Evolutionary conservation across 2,113 vertebrate genomes (phyloP).

Genomic region (Notarius quadriscutis): DNA sequence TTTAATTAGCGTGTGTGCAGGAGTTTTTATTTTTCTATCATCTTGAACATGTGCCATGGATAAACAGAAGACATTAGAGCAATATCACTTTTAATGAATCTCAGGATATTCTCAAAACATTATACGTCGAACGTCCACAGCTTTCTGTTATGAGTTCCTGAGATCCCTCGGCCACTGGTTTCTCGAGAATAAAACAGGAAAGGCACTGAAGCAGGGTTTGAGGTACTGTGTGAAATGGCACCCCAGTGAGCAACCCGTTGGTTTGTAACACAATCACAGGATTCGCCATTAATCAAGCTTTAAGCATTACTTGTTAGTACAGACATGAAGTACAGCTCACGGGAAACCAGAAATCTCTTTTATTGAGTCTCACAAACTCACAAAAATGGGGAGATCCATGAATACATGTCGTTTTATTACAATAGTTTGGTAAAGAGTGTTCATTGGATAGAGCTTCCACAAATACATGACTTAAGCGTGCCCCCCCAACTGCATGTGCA

Average conservation of each 20-base stretch:
- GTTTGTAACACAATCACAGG: conserved; percentile 1
- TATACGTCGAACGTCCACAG: not conserved
- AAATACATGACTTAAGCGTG: not conserved
- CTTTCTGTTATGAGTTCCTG: not conserved
- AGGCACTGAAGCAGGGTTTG: not conserved
- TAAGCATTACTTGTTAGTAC: not conserved
- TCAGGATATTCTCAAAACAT: not conserved
- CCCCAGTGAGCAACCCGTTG: not conserved
- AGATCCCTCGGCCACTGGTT: not conserved
- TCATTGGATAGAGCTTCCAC: not conserved
- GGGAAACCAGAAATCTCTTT: not conserved
- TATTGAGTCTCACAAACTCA: not conserved
- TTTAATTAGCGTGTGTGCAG: not conserved
- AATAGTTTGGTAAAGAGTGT: not conserved
- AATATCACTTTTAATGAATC: not conserved
- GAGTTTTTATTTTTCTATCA: not conserved
- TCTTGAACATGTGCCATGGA: not conserved
- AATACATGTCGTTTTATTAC: not conserved
- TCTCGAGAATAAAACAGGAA: not conserved
- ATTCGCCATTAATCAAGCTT: conserved; percentile 18
- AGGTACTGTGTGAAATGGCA: not conserved
- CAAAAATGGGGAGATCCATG: not conserved
- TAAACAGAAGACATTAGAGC: not conserved
- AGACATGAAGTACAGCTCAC: not conserved
- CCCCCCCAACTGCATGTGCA: no score